A percentile compares a stretch with the other conserved stretches of the same genome.
Evolutionary conservation across 2,797 vertebrate species (phyloP).

Genomic region (Potorous gilbertii): DNA sequence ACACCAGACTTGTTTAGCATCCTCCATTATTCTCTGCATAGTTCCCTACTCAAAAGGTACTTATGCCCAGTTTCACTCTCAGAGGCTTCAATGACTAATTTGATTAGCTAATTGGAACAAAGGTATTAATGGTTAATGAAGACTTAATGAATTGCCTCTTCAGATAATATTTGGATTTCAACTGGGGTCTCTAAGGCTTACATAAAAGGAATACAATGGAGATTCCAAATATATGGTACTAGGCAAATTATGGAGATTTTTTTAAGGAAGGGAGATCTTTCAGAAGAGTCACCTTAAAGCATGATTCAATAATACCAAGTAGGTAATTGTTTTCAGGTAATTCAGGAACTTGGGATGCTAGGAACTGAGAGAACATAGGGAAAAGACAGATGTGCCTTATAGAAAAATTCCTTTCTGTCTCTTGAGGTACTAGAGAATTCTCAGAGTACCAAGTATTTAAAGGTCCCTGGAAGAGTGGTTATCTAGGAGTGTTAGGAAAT

Average conservation of each 20-base stretch:
- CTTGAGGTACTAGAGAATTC: neutral
- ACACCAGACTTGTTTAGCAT: neutral
- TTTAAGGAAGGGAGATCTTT: neutral
- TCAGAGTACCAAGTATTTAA: neutral
- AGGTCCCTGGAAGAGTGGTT: neutral
- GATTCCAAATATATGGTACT: neutral
- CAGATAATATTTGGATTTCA: conserved; percentile 2
- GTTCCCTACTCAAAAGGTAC: neutral
- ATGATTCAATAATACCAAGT: neutral
- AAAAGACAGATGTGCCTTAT: neutral
- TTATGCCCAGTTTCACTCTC: neutral
- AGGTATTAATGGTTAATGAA: neutral
- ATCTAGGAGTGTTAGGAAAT: neutral
- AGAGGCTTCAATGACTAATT: neutral
- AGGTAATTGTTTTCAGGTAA: neutral
- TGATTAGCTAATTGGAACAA: neutral
- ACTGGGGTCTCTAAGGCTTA: neutral
- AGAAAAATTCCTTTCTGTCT: neutral
- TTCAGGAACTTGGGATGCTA: neutral
- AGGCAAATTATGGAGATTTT: neutral
- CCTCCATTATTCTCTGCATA: neutral
- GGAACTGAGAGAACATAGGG: neutral
- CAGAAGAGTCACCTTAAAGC: neutral
- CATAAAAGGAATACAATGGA: neutral
- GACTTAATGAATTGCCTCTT: conserved; percentile 11